Evolutionary conservation across 2,797 vertebrate species (phyloP), one percentile per base, ranked within the genome.

Genomic region (Micropoecilia bifurca): DNA sequence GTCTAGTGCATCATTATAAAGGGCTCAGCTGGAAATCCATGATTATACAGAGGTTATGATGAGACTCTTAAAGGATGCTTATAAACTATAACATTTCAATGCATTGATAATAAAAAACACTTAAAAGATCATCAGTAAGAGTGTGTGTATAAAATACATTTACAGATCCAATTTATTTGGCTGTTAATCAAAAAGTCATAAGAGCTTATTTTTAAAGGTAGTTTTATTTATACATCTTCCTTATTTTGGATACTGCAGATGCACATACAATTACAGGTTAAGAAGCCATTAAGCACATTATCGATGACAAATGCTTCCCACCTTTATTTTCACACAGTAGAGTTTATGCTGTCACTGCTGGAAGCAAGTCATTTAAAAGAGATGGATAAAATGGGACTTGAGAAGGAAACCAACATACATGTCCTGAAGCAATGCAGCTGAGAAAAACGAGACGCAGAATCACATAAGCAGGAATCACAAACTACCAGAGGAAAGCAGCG

Each of bases 401-500:
- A 73, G 74, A 74, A 45, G 55, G 80, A 30, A 20, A 46, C 14
- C 41, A 79, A 72, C 78, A 45, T 53, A 55, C 28, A 55, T 48
- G 68, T 28, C 82, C 59, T 48, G 74, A 48, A 78, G 84, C 75
- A 18, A 72, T 45, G 13, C 53, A 77, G 82, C 75, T 47, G 79
- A 83, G 50, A 89, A 73, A 85, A 81, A 83, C 72, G 46, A 77
- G 73, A 73, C 71, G 33, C 76, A 53, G 33, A 57, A 82, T 79
- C 77, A 80, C 78, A 90, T 84, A 83, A 87, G 77, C 77, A 72
- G 77, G 74, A 74, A 85, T 71, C 77, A 79, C 61, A 53, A 75
- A 53, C 73, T 73, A 61, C 73, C 57, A 16, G 53, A 76, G 80
- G 77, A 77, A 69, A 39, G 57, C 63, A 36, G 46, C 18, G 10